Evolutionary conservation across 2,888 invertebrate species (phyloP), one percentile per base, ranked within the genome.

Genomic region (Cloeon dipterum): DNA sequence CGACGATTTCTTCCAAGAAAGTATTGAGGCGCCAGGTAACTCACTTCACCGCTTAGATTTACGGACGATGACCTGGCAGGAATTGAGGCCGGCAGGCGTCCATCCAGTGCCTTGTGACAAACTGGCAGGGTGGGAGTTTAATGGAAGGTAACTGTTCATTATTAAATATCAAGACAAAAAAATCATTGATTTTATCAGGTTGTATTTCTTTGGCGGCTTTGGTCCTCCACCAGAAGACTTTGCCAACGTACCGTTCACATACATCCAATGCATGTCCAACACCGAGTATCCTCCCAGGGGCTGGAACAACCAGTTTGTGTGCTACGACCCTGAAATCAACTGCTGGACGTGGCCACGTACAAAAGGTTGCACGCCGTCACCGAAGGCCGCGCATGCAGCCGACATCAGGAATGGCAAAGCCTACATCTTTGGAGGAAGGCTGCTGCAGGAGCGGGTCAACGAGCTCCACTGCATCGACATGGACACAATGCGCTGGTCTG

Each of bases 361-460:
- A 7, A 39, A 52, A 49, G 59, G 59, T 5, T 34, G 34, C 4
- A 42, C 49, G 3, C 62, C 61, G 4, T 41, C 43, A 11, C 55
- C 59, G 0, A 45, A 61, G 34, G 62, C 62, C 26, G 61, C 62
- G 8, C 58, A 59, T 47, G 54, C 59, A 17, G 49, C 43, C 11
- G 50, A 53, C 35, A 50, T 52, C 3, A 36, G 48, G 21, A 48
- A 46, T 4, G 43, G 47, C 26, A 46, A 41, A 33, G 52, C 55
- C 2, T 59, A 50, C 41, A 43, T 61, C 25, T 60, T 59, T 50
- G 62, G 62, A 20, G 62, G 62, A 8, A 48, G 62, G 2, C 50
- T 56, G 40, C 41, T 45, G n/a, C 39, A 42, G 2, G 35, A 36
- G 3, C 47, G 62, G 35, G 46, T 54, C 43, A 57, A 58, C 48